Evolutionary conservation across 2,888 invertebrate species (phyloP).

Genomic region (Ectemnius lituratus): DNA sequence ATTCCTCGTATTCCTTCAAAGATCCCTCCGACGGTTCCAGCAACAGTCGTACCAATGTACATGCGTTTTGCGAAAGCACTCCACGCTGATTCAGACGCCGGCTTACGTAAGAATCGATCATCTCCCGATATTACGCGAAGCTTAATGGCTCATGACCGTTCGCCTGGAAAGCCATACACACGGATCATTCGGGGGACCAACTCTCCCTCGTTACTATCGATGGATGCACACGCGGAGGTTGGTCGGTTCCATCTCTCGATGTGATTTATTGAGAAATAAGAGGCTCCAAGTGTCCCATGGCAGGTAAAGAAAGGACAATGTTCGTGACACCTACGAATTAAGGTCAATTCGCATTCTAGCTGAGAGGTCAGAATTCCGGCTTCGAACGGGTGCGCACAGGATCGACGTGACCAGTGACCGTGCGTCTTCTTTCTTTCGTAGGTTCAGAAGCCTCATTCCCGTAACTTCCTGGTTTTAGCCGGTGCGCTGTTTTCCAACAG

Average conservation of each 20-base stretch:
- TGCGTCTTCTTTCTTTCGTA: constrained; percentile 35
- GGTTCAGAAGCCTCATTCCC: background rate
- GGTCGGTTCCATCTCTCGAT: constrained; percentile 57
- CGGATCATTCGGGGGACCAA: constrained; percentile 17
- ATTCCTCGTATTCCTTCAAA: too few relatives aligned
- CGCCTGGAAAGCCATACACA: background rate
- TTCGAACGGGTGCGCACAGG: constrained; percentile 20
- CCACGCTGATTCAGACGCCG: too few relatives aligned
- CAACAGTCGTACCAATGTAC: too few relatives aligned
- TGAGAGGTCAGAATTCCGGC: background rate
- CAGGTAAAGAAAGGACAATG: constrained; percentile 62
- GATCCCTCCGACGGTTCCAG: too few relatives aligned
- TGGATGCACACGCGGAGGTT: constrained; percentile 46
- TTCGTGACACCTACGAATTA: constrained; percentile 65
- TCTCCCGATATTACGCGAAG: constrained; percentile 47
- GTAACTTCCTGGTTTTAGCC: too few relatives aligned
- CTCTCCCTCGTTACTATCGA: constrained; percentile 58
- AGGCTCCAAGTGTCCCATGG: constrained; percentile 60
- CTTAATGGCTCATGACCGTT: constrained; percentile 56
- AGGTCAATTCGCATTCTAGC: constrained; percentile 43
- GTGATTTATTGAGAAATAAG: constrained; percentile 73
- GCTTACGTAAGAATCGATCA: constrained; percentile 59
- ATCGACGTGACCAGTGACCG: constrained; percentile 33
- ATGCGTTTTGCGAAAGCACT: too few relatives aligned
- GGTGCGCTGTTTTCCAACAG: constrained; percentile 2